A percentile compares a stretch with the other conserved stretches of the same genome.
These are phyloP conservation scores for Babyrousa celebensis DNA, from an alignment of 2,797 vertebrate species.

Conservation along the genomic window DNA sequence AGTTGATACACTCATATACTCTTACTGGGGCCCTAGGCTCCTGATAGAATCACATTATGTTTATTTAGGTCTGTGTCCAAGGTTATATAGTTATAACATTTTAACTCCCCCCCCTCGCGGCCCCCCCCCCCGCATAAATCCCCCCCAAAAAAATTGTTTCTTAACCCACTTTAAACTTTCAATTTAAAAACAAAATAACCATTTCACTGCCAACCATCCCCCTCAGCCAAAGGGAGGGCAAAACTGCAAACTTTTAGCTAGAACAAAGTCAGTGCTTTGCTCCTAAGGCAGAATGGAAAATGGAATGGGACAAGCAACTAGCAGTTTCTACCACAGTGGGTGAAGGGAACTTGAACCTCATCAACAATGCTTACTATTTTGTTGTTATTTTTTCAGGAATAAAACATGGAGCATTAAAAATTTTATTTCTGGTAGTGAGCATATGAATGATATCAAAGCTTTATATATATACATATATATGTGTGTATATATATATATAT, in stretches of 20 bases:
- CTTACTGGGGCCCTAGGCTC: not conserved
- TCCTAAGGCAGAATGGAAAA: not conserved
- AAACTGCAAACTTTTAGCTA: not conserved
- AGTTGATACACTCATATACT: not conserved
- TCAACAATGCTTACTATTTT: not conserved
- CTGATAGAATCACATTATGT: constrained; percentile 33
- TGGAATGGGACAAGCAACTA: not conserved
- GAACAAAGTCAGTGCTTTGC: constrained; percentile 26
- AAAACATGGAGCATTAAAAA: constrained; percentile 36
- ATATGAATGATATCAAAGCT: not conserved
- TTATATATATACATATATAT: too few relatives aligned
- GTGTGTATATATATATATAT: too few relatives aligned
- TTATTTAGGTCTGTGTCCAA: constrained; percentile 73
- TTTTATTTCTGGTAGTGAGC: not conserved
- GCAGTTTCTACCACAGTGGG: not conserved
- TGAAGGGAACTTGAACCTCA: not conserved
- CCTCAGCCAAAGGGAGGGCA: not conserved
- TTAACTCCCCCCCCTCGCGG: not conserved
- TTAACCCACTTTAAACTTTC: constrained; percentile 4
- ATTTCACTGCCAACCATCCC: not conserved
- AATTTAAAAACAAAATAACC: constrained; percentile 63
- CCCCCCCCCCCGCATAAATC: not conserved
- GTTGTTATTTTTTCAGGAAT: not conserved
- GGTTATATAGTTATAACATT: constrained; percentile 57
- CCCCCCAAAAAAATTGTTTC: constrained; percentile 22